Evolutionary conservation across 2,888 invertebrate genomes (phyloP).

Genomic region (Drosophila greeni): DNA sequence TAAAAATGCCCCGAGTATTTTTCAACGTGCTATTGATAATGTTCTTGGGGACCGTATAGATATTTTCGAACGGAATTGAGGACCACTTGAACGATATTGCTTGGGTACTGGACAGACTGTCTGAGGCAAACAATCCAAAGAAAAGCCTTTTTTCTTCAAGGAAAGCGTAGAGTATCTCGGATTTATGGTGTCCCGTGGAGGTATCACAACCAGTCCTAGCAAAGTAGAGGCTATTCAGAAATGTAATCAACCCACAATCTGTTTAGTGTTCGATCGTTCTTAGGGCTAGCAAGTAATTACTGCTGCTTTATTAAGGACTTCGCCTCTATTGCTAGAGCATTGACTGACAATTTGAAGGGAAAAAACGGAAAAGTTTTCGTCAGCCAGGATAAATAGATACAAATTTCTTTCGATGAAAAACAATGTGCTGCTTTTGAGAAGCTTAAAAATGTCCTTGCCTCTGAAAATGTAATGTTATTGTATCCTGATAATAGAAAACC

Average conservation of each 20-base stretch:
- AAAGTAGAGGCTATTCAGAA: constrained; percentile 4
- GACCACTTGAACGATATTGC: not conserved
- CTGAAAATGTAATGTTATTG: not conserved
- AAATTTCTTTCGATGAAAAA: not conserved
- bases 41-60: not conserved
- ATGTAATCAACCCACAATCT: constrained; percentile 1
- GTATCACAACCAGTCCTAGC: constrained; percentile 6
- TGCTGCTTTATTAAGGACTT: no score
- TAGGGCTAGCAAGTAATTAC: not conserved
- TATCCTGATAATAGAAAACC: not conserved
- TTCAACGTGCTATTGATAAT: not conserved
- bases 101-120: not conserved
- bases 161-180: constrained; percentile 10
- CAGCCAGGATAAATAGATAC: not conserved
- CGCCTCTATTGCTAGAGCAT: not conserved
- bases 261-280: constrained; percentile 2
- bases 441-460: not conserved
- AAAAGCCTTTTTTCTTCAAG: not conserved
- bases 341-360: constrained; percentile 1
- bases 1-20: not conserved
- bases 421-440: not conserved
- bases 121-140: not conserved
- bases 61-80: not conserved
- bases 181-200: constrained; percentile 2
- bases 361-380: not conserved